Evolutionary conservation across 64 coral and sea anemone genomes (phyloP).

Genomic region (Actinia tenebrosa): DNA sequence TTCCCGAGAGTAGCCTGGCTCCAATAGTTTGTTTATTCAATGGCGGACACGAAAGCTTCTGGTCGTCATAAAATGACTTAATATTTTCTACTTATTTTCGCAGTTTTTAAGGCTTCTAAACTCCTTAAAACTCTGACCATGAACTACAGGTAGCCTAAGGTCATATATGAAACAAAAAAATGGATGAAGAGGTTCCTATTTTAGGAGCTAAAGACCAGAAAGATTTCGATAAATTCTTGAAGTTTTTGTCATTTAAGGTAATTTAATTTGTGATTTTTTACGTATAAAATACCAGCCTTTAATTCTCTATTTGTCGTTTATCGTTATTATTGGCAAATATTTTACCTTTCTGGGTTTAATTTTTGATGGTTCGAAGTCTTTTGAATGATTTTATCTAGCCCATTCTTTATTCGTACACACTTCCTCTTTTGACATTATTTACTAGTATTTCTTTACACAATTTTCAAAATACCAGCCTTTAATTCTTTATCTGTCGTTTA

Average conservation of each 20-base stretch:
- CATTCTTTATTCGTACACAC: not conserved
- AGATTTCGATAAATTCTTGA: slow-evolving; percentile 93
- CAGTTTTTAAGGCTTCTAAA: not conserved
- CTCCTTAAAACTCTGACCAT: not conserved
- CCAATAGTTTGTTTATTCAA: not conserved
- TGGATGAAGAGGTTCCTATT: slow-evolving; percentile 37
- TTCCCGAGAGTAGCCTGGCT: not conserved
- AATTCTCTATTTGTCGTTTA: not conserved
- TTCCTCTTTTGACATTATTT: not conserved
- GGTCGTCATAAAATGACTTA: not conserved
- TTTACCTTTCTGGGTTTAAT: not conserved
- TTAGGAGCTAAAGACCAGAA: slow-evolving; percentile 59
- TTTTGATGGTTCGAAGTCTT: not conserved
- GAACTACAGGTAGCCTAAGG: not conserved
- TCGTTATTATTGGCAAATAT: not conserved
- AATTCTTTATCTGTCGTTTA: not conserved
- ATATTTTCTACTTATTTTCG: not conserved
- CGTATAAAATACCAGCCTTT: not conserved
- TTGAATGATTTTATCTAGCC: not conserved
- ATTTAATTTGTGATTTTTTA: not conserved
- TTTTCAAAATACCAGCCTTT: not conserved
- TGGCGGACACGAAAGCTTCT: not conserved
- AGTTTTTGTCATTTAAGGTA: slow-evolving; percentile 95
- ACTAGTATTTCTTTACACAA: too few relatives aligned
- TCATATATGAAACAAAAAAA: slow-evolving; percentile 7